Conservation (phyloP, 2,888 invertebrate species). For the Drosophila histrio region DNA sequence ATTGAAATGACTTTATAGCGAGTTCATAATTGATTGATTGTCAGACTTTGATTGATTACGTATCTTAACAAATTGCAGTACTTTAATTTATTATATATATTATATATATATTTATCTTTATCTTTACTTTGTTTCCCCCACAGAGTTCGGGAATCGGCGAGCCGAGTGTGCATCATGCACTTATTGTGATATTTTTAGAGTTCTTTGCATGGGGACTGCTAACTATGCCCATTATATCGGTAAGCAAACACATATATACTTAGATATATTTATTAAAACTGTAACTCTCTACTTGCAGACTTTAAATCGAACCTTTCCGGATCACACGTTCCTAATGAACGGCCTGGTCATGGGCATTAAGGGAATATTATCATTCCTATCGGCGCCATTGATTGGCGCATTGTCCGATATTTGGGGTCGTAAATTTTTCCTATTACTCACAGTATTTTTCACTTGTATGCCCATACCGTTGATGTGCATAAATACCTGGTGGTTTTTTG, state of each 20-base stretch:
- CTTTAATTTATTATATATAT: background rate
- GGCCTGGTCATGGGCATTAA: constrained; percentile 99
- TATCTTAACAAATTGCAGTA: background rate
- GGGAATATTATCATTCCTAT: constrained; percentile 98
- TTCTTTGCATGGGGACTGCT: constrained; percentile 99
- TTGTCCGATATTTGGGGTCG: constrained; percentile 99
- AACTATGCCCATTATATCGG: constrained; percentile 97
- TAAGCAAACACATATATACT: constrained; percentile 51
- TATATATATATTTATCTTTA: background rate
- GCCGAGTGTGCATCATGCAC: constrained; percentile 98
- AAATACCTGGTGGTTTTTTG: constrained; percentile 99
- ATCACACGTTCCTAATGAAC: constrained; percentile 99
- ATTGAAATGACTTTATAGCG: no score
- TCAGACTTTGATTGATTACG: background rate
- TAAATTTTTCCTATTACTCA: constrained; percentile 98
- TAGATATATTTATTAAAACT: background rate
- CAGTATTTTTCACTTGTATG: constrained; percentile 99
- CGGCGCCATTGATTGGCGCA: constrained; percentile 98
- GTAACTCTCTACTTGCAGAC: constrained; percentile 85
- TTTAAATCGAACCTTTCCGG: constrained; percentile 98
- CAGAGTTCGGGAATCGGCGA: constrained; percentile 94
- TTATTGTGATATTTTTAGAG: constrained; percentile 99
- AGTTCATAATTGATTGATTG: constrained; percentile 8
- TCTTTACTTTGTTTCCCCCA: background rate
- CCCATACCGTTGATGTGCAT: constrained; percentile 99